Evolutionary conservation across 2,888 invertebrate genomes (phyloP), one percentile per base, ranked within the genome.

Genomic region (Mimachlamys varia): DNA sequence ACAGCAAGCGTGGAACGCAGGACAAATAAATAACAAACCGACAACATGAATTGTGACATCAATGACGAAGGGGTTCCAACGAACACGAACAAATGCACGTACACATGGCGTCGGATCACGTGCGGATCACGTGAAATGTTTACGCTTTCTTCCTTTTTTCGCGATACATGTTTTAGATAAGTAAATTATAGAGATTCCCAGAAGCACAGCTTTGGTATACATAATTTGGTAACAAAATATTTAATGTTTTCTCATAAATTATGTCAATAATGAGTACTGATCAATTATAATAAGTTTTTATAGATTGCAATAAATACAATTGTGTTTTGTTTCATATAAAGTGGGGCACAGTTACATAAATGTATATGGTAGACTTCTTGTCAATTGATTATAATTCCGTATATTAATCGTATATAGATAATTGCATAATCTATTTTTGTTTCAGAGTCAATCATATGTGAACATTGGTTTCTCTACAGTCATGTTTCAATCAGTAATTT

Each of bases 201-300:
- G 76, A 76, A 27, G 76, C 76, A 76, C 33, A 76, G 76, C 76
- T 76, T 76, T 76, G 58, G 58, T 22, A 58, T 58, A 15, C n/a
- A n/a, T 55, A 55, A 50, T 17, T 7, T 58, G n/a, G n/a, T 3
- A 58, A 17, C 15, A 19, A 58, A 19, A 19, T 58, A 58, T 19
- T n/a, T 58, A 53, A 10, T 53, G 19, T 53, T 53, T 19, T 17
- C 15, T 19, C 12, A 53, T 53, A 53, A 53, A 44, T 5, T 44
- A 44, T 5, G 44, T 44, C 44, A 44, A 44, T 44, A 44, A 44
- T 44, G 44, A 44, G 44, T 7, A 7, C 4, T 44, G 44, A 44
- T 44, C 44, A 44, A 5, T 44, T 3, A 44, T 44, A 3, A 44
- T 5, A 44, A 44, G 3, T 44, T 44, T 44, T 44, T 7, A 44